Evolutionary conservation across 2,113 vertebrate genomes (phyloP).

Genomic region (Nipponia nippon): DNA sequence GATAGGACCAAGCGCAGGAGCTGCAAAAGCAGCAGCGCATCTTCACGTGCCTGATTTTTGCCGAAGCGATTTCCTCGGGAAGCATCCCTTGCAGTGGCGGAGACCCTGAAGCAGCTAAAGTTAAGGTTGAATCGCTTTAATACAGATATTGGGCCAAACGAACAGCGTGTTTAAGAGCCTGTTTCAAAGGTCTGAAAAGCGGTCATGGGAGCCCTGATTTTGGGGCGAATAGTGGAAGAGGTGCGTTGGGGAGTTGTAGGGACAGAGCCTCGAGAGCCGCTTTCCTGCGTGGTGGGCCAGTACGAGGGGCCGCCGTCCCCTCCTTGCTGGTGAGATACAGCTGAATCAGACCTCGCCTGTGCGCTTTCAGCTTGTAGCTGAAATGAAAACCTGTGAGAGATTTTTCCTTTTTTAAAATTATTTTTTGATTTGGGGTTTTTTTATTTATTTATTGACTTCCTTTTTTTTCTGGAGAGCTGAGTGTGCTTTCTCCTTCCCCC

Average conservation of each 20-base stretch:
- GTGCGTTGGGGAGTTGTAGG: background rate
- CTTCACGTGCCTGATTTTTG: background rate
- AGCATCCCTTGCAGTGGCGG: background rate
- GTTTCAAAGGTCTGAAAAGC: background rate
- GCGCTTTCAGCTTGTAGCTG: background rate
- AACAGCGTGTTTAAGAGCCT: background rate
- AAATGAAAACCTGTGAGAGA: background rate
- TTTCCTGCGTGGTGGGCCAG: background rate
- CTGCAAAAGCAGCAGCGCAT: background rate
- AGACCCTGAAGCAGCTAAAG: background rate
- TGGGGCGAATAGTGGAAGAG: accelerated
- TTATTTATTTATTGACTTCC: too few species aligned
- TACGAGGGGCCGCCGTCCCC: accelerated
- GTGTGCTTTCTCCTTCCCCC: background rate
- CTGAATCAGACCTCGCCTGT: background rate
- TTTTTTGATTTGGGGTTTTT: background rate
- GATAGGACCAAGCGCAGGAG: background rate
- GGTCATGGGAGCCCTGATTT: background rate
- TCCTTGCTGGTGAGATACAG: background rate
- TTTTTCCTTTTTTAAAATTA: background rate
- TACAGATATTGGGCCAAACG: accelerated
- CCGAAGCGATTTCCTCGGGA: accelerated
- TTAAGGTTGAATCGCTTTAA: background rate
- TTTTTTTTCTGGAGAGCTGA: background rate
- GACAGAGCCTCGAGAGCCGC: background rate